Percentiles rank a stretch among this genome's conserved stretches.
These are phyloP conservation scores for Natrix natrix DNA, from an alignment of 2,797 vertebrate species.

Conservation along the genomic window DNA sequence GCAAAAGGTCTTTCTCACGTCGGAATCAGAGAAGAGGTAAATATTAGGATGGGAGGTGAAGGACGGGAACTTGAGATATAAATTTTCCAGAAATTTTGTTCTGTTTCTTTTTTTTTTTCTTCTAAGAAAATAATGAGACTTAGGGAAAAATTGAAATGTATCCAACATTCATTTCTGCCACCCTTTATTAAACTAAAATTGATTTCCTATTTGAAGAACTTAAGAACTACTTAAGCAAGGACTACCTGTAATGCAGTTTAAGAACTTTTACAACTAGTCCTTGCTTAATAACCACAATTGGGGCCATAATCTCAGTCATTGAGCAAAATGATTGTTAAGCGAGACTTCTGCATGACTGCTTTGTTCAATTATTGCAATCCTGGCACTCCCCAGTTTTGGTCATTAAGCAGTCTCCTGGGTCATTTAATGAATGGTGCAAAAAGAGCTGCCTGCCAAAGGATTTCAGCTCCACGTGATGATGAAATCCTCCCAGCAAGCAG, in stretches of 20 bases:
- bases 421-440: background rate
- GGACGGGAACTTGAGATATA: background rate
- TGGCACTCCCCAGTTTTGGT: background rate
- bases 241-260: too few species aligned
- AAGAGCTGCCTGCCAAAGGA: background rate
- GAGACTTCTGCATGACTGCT: background rate
- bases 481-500: background rate
- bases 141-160: background rate
- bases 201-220: background rate
- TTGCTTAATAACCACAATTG: background rate
- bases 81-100: background rate
- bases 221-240: background rate
- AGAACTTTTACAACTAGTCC: background rate
- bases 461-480: background rate
- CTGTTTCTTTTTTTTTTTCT: background rate
- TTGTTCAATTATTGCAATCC: background rate
- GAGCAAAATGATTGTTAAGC: background rate
- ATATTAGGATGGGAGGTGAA: background rate
- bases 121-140: background rate
- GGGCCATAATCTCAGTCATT: background rate
- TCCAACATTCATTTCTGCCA: background rate
- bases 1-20: slow-evolving; percentile 98
- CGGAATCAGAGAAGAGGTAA: slow-evolving; percentile 94
- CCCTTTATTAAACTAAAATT: background rate
- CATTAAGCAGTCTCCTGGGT: background rate